phyloP scores from a whole-genome alignment of 2,113 vertebrate species.

The Trochalopteron elliotii region DNA sequence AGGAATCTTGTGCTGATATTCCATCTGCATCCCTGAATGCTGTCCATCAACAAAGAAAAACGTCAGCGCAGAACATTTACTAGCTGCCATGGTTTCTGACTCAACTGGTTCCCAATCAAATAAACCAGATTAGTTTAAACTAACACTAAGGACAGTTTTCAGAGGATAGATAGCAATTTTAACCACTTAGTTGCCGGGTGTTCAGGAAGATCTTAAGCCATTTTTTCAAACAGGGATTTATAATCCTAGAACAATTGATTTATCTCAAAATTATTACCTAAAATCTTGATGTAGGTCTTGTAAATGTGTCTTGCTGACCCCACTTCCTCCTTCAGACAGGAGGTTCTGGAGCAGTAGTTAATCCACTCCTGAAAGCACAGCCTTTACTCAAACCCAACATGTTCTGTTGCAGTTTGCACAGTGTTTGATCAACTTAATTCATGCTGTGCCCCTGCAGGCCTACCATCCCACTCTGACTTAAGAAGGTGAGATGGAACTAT shows the following conservation, averaged over 20 bases:
- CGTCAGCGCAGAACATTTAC: background rate
- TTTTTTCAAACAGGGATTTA: background rate
- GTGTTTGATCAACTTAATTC: background rate
- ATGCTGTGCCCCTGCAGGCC: background rate
- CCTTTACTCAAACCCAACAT: background rate
- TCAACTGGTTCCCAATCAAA: background rate
- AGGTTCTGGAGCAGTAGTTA: background rate
- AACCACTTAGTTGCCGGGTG: background rate
- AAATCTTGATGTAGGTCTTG: background rate
- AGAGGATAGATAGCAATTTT: background rate
- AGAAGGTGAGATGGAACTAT: background rate
- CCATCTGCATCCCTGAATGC: background rate
- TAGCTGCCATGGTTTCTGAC: background rate
- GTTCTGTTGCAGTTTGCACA: background rate
- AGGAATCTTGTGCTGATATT: background rate
- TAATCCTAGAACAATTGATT: background rate
- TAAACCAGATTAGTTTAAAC: background rate
- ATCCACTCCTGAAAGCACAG: background rate
- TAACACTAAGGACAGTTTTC: background rate
- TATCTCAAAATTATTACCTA: background rate
- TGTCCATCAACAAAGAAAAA: background rate
- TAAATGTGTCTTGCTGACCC: background rate
- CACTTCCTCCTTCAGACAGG: background rate
- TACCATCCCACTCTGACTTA: background rate
- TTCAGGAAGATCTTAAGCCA: background rate